Base-by-base conservation (phyloP, 2,797 vertebrate species). In the Liparis tanakae region DNA sequence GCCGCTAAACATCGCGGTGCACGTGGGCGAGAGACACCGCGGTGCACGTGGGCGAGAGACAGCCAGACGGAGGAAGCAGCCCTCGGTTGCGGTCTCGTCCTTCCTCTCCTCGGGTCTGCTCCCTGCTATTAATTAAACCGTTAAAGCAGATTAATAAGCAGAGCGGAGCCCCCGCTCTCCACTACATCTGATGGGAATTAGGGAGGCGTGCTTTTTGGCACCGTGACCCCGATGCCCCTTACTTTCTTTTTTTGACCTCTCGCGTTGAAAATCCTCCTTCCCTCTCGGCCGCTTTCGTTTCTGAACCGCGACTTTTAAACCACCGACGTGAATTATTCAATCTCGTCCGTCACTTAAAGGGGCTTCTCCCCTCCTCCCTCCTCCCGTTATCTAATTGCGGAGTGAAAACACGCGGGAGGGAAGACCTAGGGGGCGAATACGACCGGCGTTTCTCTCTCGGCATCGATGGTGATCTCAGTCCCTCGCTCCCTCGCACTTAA, bases 151-250 rank as follows among this genome's bases (percentile, higher is more conserved):
- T 90, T 88, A 90, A 91, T 89, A 85, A 84, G 81, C 84, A 69
- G 73, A 83, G 62, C 8, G 76, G 68, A 66, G 77, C 75, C 79
- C 89, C 25, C 69, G 59, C 87, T 85, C 85, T 83, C 72, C 59
- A 78, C 79, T 82, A 87, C 90, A 92, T 93, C 88, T 94, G 90
- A 93, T 51, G 61, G n/a, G 68, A 66, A 89, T 94, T 89, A 87
- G 34, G 59, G 67, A 84, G 73, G 75, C 68, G 15, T 74, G 72
- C 79, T 80, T 76, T 82, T 80, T 41, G 82, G 69, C 68, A 74
- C 0, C 0, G 44, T 86, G 87, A 90, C 86, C 85, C 68, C 0
- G 8, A 78, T 81, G 82, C 25, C 76, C 79, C 80, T 84, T 79
- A n/a, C 74, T 4, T 41, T 41, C 3, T 41, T 18, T 55, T 72